Evolutionary conservation across 2,888 invertebrate species (phyloP), one percentile per base, ranked within the genome.

Genomic region (Myopa testacea): DNA sequence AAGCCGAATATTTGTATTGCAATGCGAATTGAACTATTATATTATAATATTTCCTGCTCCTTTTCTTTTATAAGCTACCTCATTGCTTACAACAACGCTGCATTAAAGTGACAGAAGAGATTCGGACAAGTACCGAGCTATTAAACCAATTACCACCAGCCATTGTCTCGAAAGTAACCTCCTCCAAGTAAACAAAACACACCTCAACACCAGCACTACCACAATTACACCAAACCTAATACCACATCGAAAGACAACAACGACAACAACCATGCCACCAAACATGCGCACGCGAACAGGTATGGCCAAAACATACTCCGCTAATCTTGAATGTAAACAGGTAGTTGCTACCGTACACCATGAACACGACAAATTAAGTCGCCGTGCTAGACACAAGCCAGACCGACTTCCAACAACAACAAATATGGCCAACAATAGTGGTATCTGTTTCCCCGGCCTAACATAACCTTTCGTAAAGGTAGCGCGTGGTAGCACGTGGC

Each of bases 251-350:
- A 26, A 55, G 55, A 4, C 55, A 45, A 60, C 19, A 63, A 26
- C 55, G 4, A 3, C 68, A 34, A 68, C 68, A 19, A 34, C 50
- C 55, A 75, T 55, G 45, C 5, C 26, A 58, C 19, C n/a, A 68
- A 75, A 80, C 84, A 83, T 85, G 85, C 85, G 85, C 85, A 83
- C 79, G 82, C 78, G 79, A 82, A 82, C 84, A 82, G 82, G 84
- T 84, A 84, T 50, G 63, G 72, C 72, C 67, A 67, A 14, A 45
- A 62, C 10, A n/a, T 55, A 62, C 26, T 52, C 5, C 8, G 52
- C 34, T 50, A 63, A 67, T 52, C 70, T 37, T 52, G 52, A 69
- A 68, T 75, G 75, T 45, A 69, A 75, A 75, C 69, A 75, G 75
- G 75, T 75, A 75, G 75, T 14, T 16, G 4, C 12, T 62, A 26